Evolutionary conservation across 2,113 vertebrate genomes (phyloP), one percentile per base, ranked within the genome.

Genomic region (Scophthalmus maximus): DNA sequence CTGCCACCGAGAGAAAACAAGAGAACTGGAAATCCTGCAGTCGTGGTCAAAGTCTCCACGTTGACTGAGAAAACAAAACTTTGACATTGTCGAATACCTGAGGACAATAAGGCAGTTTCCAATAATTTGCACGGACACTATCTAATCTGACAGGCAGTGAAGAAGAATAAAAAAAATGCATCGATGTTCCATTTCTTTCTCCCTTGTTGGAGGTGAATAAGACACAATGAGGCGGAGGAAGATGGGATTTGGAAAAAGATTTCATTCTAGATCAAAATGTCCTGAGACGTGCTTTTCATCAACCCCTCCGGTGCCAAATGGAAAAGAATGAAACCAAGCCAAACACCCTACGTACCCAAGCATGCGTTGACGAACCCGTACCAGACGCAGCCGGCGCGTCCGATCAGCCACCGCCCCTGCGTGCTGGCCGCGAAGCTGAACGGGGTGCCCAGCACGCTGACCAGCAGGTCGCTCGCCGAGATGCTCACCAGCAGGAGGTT

Each of bases 401-500:
- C 95, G 76, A 95, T 91, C 67, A 95, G 90, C 94, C 95, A 94
- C 4, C 82, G 92, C 27, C 93, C 93, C 67, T 89, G 91, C 8
- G 88, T 86, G 85, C 93, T 93, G 68, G 94, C 93, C 3, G 93
- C 93, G 78, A 95, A 95, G 92, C 93, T 94, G 87, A 94, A 91
- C 71, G 92, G 92, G 27, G 93, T 93, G 3, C 92, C 93, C 51
- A 93, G 56, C 50, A 93, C 80, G 74, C 93, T 91, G 69, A 95
- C 94, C 86, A 94, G 91, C 84, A 94, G 83, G 87, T 95, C 95
- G 68, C 95, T 95, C 22, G 89, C 36, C 0, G 93, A 92, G 80
- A 95, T 95, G 90, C 94, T 95, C 76, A 94, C 91, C 72, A 95
- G 93, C 69, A 95, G 84, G 22, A 92, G 89, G 91, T 95, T 95